Conservation (phyloP, 2,888 invertebrate genomes). For the Acheta domesticus region DNA sequence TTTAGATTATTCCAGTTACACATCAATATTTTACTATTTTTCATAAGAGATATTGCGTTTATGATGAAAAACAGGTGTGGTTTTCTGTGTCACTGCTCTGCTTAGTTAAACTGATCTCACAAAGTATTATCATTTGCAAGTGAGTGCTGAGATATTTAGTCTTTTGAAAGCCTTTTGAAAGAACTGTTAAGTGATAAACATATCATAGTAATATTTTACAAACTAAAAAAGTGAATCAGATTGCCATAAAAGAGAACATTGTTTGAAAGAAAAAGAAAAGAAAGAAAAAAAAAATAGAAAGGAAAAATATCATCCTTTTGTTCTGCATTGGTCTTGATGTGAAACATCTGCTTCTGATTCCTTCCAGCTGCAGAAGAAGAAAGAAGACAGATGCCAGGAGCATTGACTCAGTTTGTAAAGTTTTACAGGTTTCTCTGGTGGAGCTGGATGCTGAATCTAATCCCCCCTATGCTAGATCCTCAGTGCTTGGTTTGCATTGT, state of each 20-base stretch:
- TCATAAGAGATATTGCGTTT: too few relatives aligned
- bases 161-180: not conserved
- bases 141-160: not conserved
- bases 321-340: constrained; percentile 18
- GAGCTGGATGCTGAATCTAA: constrained; percentile 22
- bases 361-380: not conserved
- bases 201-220: not conserved
- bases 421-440: constrained; percentile 12
- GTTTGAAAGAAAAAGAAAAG: not conserved
- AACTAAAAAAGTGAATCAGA: not conserved
- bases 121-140: not conserved
- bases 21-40: too few relatives aligned
- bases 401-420: not conserved
- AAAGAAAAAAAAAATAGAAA: constrained; percentile 5
- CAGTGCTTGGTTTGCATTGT: constrained; percentile 27
- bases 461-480: constrained; percentile 30
- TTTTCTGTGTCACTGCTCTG: constrained; percentile 6
- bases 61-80: not conserved
- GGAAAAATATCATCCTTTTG: constrained; percentile 9
- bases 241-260: not conserved
- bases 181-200: not conserved
- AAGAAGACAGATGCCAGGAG: not conserved
- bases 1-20: too few relatives aligned
- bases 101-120: not conserved
- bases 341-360: constrained; percentile 2